Percentiles rank a stretch among this genome's conserved stretches.
phyloP scores from a whole-genome alignment of 2,113 vertebrate species.

The Empidonax traillii region DNA sequence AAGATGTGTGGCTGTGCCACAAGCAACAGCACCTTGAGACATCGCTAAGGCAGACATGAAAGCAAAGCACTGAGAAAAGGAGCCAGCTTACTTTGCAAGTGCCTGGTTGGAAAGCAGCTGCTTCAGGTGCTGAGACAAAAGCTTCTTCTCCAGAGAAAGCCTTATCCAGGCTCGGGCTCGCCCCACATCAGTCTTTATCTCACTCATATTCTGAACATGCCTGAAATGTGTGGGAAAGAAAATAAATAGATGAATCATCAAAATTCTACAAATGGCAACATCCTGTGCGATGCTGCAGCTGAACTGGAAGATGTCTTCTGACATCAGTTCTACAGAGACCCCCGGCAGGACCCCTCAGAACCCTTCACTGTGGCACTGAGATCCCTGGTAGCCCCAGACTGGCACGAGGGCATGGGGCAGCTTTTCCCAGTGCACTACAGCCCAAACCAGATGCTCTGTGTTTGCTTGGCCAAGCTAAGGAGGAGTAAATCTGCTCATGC shows the following conservation, averaged over 20 bases:
- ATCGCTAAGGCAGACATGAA: neutral
- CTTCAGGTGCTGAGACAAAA: slow-evolving; percentile 94
- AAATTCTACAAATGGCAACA: neutral
- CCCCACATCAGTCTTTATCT: slow-evolving; percentile 93
- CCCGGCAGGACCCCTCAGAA: neutral
- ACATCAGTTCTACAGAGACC: neutral
- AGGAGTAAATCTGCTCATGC: neutral
- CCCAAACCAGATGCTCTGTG: fast-evolving
- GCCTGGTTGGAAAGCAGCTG: slow-evolving; percentile 87
- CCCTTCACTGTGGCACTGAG: neutral
- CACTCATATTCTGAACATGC: slow-evolving; percentile 92
- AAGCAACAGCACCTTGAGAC: neutral
- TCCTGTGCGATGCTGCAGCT: neutral
- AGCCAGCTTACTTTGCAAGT: slow-evolving; percentile 82
- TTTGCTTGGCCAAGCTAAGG: neutral
- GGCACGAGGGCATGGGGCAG: fast-evolving
- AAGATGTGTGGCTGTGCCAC: neutral
- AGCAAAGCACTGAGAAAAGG: neutral
- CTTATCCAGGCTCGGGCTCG: slow-evolving; percentile 94
- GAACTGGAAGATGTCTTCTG: neutral
- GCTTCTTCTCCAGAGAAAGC: slow-evolving; percentile 94
- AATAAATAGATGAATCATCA: neutral
- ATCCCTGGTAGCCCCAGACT: neutral
- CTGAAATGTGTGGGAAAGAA: slow-evolving; percentile 55
- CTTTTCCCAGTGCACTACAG: fast-evolving